phyloP scores from a whole-genome alignment of 2,113 vertebrate species.

The Gadus macrocephalus region DNA sequence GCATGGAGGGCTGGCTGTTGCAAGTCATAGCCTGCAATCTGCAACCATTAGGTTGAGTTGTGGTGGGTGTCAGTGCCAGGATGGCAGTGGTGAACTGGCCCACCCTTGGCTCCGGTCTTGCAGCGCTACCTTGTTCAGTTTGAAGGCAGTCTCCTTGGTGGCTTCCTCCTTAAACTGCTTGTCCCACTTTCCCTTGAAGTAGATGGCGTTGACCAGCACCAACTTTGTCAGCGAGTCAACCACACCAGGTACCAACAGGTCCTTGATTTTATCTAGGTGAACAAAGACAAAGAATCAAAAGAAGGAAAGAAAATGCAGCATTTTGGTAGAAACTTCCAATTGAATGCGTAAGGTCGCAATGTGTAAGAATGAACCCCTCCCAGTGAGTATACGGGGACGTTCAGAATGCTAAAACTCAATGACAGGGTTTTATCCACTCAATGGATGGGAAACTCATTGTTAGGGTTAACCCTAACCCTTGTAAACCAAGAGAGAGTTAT shows the following conservation, averaged over 20 bases:
- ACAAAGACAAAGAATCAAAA: not conserved
- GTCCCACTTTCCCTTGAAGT: constrained; percentile 90
- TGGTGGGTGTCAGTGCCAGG: too few relatives aligned
- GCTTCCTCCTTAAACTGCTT: constrained; percentile 65
- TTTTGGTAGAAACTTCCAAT: not conserved
- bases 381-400: not conserved
- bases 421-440: not conserved
- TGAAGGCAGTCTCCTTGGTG: constrained; percentile 73
- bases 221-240: constrained; percentile 72
- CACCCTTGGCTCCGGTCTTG: not conserved
- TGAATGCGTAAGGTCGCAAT: too few relatives aligned
- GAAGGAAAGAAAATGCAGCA: not conserved
- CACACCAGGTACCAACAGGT: constrained; percentile 69
- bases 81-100: not conserved
- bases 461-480: too few relatives aligned
- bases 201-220: constrained; percentile 89
- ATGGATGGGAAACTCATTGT: not conserved
- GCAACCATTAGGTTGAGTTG: too few relatives aligned
- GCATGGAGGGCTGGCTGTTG: too few relatives aligned
- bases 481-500: too few relatives aligned
- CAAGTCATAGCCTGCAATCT: not conserved
- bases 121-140: constrained; percentile 56
- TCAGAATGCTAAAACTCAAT: not conserved
- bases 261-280: constrained; percentile 81
- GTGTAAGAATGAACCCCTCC: too few relatives aligned